These are phyloP conservation scores for Platorchestia sp. DNA, from an alignment of 1,140 invertebrate species.

Conservation along the genomic window DNA sequence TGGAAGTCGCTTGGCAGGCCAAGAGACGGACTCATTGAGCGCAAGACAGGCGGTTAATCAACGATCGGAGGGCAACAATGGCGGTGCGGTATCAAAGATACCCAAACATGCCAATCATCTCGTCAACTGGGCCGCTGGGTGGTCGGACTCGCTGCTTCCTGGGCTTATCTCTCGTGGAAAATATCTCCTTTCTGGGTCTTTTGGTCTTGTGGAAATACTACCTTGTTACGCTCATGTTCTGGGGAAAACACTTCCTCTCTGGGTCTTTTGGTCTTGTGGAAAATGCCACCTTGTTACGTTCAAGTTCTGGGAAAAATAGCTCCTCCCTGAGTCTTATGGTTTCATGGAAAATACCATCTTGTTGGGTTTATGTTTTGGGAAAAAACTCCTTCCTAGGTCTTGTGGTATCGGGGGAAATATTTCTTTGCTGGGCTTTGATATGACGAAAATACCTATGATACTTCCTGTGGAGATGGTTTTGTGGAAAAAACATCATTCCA, in stretches of 20 bases:
- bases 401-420: no score
- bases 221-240: not conserved
- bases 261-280: not conserved
- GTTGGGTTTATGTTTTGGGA: no score
- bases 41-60: conserved; percentile 47
- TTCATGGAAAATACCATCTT: not conserved
- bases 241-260: not conserved
- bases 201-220: no score
- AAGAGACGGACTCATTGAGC: conserved; percentile 25
- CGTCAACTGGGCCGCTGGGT: not conserved
- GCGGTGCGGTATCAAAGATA: conserved; percentile 41
- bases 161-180: not conserved
- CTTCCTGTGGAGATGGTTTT: no score
- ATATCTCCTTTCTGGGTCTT: no score
- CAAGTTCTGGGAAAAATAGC: not conserved
- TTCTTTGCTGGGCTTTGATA: no score
- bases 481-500: no score
- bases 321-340: not conserved
- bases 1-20: not conserved
- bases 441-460: no score
- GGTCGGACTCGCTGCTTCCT: not conserved
- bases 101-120: conserved; percentile 49
- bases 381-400: no score
- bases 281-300: no score
- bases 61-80: conserved; percentile 41